Base-by-base conservation (phyloP, 2,888 invertebrate species). In the Amphipyra berbera region DNA sequence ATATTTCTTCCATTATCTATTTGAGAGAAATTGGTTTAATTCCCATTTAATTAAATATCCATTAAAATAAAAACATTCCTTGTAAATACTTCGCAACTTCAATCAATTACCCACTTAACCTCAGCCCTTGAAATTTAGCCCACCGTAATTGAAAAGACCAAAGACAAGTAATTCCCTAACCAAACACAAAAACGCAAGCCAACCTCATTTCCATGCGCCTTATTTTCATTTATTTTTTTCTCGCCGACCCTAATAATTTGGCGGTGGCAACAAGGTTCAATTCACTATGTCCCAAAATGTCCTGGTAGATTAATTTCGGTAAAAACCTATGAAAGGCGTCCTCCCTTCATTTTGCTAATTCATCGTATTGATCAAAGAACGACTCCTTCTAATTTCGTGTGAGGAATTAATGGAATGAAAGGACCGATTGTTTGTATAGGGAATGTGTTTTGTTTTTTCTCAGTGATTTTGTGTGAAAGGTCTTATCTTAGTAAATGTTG, bases 291-390 rank as follows among this genome's bases (percentile, higher is more conserved):
- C 48, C 57, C 58, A 15, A 48, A 65, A 59, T 54, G 63, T 73
- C 60, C 57, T 50, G 42, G 59, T 54, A 69, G 69, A 78, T 78
- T 78, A 78, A 79, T 76, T 79, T 72, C 21, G 54, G 68, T 74
- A 67, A 78, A 67, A 74, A 76, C 72, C 68, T 60, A 52, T 72
- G 77, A 55, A 74, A 66, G 74, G 14, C 53, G 27, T 49, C 12
- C 15, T 56, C 54, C 37, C 42, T 63, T 48, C 58, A 65, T 66
- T 79, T 55, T 68, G 74, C 58, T 76, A 79, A 78, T 78, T 76
- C 75, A 76, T 78, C 58, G 47, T 72, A 74, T 78, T 62, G 77
- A 72, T 79, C 68, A 50, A 42, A 58, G 7, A 35, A 62, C 66
- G 48, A 49, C 47, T 52, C 49, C 40, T 73, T 41, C 74, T 76